A percentile compares a stretch with the other conserved stretches of the same genome.
Evolutionary conservation across 2,113 vertebrate species (phyloP).

Genomic region (Laticauda colubrina): DNA sequence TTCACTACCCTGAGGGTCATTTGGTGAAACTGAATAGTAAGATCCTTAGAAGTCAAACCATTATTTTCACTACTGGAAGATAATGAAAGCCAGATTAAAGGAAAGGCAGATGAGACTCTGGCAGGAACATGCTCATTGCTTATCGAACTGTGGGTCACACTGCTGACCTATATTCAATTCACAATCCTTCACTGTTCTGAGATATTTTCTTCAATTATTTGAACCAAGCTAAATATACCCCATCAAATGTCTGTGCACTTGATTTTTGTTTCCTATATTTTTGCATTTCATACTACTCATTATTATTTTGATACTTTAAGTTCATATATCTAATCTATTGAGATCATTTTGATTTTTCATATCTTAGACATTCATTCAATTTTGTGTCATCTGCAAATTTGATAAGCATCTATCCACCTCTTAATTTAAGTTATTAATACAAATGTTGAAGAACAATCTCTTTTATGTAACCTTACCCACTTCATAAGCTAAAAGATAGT

Average conservation of each 20-base stretch:
- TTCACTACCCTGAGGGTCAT: neutral
- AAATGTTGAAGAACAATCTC: neutral
- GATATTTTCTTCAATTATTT: neutral
- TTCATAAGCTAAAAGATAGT: slow-evolving; percentile 8
- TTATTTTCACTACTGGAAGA: neutral
- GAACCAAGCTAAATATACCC: neutral
- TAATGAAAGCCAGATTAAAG: neutral
- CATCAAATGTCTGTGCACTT: neutral
- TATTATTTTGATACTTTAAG: neutral
- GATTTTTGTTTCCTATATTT: neutral
- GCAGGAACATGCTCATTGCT: neutral
- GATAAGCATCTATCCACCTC: neutral
- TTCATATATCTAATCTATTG: neutral
- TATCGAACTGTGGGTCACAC: neutral
- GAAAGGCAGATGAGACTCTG: neutral
- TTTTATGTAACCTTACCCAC: neutral
- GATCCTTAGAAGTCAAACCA: neutral
- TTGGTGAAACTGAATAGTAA: neutral
- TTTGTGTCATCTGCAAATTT: neutral
- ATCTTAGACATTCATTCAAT: neutral
- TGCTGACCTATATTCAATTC: neutral
- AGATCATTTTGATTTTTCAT: neutral
- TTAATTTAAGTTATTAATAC: neutral
- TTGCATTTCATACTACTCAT: neutral
- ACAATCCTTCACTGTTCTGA: neutral